These are phyloP conservation scores for Metallyticus violacea DNA, from an alignment of 2,888 invertebrate genomes.

Conservation along the genomic window DNA sequence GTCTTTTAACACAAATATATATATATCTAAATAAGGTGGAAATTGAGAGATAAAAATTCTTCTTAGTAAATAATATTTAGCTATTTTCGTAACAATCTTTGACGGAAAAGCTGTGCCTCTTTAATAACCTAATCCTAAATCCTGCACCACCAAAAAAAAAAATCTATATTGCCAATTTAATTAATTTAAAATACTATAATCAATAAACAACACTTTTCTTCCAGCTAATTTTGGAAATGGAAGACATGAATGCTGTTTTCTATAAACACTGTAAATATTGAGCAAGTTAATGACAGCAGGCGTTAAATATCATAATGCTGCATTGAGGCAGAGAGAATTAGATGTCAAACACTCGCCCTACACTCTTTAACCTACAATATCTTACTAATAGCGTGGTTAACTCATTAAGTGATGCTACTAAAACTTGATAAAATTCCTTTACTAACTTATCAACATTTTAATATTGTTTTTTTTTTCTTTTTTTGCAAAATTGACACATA, in stretches of 20 bases:
- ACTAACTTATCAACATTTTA: background rate
- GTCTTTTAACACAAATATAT: background rate
- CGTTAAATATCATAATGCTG: background rate
- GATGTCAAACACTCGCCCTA: background rate
- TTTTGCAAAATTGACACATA: background rate
- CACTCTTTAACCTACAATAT: background rate
- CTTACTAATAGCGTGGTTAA: background rate
- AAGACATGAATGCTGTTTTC: slow-evolving; percentile 8
- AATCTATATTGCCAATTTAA: background rate
- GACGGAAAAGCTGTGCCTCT: background rate
- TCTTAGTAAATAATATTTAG: background rate
- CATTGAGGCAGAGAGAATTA: background rate
- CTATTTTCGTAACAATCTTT: background rate
- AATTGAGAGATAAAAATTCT: background rate
- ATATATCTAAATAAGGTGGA: background rate
- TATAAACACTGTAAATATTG: background rate
- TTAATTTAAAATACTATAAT: background rate
- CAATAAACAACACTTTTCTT: background rate
- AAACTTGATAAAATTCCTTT: background rate
- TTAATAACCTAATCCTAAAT: background rate
- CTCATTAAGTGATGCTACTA: background rate
- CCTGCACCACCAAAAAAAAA: background rate
- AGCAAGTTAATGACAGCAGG: background rate
- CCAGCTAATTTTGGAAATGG: background rate
- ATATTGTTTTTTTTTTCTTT: background rate